These are phyloP conservation scores for Speoplatyrhinus poulsoni DNA, from an alignment of 2,113 vertebrate species.

Conservation along the genomic window DNA sequence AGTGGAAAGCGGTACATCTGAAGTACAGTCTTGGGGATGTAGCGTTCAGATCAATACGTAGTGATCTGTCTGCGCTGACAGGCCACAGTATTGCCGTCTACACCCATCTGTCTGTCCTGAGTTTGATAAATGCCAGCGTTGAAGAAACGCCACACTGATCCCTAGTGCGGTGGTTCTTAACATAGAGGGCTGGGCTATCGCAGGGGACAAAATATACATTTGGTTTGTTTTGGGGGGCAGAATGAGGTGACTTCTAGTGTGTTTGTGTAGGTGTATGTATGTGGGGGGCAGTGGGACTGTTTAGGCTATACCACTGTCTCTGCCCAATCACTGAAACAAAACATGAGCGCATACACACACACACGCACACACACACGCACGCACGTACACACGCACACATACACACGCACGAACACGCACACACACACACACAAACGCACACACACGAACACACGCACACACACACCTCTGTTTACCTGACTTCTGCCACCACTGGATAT, in stretches of 20 bases:
- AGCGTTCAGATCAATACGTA: constrained; percentile 57
- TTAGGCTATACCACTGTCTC: constrained; percentile 28
- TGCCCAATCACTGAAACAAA: constrained; percentile 35
- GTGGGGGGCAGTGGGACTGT: constrained; percentile 30
- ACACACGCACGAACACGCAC: constrained; percentile 43
- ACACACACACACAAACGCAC: not conserved
- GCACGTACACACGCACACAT: not conserved
- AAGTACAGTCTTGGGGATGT: constrained; percentile 34
- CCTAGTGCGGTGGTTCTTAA: no score
- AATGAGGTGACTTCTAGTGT: constrained; percentile 25
- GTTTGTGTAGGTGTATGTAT: constrained; percentile 44
- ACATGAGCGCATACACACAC: not conserved
- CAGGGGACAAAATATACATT: no score
- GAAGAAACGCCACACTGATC: constrained; percentile 38
- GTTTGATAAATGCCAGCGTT: constrained; percentile 71
- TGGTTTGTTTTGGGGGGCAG: no score
- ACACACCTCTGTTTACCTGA: constrained; percentile 37
- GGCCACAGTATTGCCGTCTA: constrained; percentile 52
- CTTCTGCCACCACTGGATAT: constrained; percentile 34
- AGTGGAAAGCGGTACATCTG: constrained; percentile 24
- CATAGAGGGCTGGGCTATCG: no score
- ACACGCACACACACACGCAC: not conserved
- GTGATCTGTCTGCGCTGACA: constrained; percentile 65
- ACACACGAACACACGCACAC: constrained; percentile 29
- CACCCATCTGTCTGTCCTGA: constrained; percentile 55